These are phyloP conservation scores for Caerostris darwini DNA, from an alignment of 1,140 invertebrate genomes.

Conservation along the genomic window DNA sequence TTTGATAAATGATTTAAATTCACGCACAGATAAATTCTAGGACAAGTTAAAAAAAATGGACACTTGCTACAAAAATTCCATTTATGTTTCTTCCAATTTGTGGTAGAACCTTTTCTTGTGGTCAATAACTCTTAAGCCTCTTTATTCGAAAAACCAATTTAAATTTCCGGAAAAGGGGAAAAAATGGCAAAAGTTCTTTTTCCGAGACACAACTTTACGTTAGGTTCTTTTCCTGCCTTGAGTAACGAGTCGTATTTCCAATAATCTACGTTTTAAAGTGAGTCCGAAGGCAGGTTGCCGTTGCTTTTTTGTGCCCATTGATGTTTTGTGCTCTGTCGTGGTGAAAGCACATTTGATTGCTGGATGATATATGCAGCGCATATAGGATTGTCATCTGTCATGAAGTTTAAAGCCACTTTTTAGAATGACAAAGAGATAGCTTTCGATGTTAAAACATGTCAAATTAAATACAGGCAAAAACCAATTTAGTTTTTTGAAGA, in stretches of 20 bases:
- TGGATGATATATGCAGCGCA: neutral
- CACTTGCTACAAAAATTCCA: slow-evolving; percentile 49
- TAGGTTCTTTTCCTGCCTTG: slow-evolving; percentile 22
- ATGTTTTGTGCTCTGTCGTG: slow-evolving; percentile 4
- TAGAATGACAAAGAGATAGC: neutral
- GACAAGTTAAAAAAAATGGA: neutral
- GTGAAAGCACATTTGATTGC: neutral
- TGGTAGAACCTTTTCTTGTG: neutral
- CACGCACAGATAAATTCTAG: too few relatives aligned
- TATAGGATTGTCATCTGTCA: too few relatives aligned
- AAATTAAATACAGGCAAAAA: too few relatives aligned
- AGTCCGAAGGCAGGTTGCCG: neutral
- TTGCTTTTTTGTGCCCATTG: neutral
- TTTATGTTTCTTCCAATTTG: slow-evolving; percentile 41
- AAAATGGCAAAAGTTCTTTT: slow-evolving; percentile 3
- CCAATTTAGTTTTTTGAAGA: too few relatives aligned
- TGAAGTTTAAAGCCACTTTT: neutral
- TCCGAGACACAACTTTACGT: slow-evolving; percentile 42
- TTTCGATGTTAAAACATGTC: too few relatives aligned
- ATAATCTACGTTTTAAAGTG: slow-evolving; percentile 48
- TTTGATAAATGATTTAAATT: too few relatives aligned
- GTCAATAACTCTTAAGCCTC: slow-evolving; percentile 59
- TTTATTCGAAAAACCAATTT: slow-evolving; percentile 52
- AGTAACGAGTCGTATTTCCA: slow-evolving; percentile 62
- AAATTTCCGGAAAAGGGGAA: slow-evolving; percentile 13